phyloP scores from a whole-genome alignment of 2,888 invertebrate genomes.

The Tachina grossa region DNA sequence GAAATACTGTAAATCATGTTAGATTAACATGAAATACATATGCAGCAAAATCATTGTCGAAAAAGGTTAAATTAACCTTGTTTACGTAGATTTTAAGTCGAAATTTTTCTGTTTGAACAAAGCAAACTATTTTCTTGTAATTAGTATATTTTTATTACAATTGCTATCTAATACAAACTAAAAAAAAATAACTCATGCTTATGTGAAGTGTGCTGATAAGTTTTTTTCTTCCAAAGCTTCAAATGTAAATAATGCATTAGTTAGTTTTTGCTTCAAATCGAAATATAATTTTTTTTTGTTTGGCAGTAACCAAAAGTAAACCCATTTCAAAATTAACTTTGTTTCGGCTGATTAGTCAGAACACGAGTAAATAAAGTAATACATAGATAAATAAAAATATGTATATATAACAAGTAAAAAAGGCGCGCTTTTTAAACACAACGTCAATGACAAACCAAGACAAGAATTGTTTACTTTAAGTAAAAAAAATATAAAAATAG shows the following conservation, averaged over 20 bases:
- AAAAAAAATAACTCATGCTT: not conserved
- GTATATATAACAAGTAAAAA: not conserved
- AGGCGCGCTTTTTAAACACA: constrained; percentile 9
- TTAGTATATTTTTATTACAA: not conserved
- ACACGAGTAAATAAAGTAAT: not conserved
- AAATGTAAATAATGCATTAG: not conserved
- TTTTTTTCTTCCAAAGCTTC: not conserved
- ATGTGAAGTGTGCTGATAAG: not conserved
- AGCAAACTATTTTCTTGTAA: not conserved
- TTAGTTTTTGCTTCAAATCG: not conserved
- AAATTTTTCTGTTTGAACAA: not conserved
- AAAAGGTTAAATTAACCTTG: too few relatives aligned
- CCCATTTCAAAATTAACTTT: constrained; percentile 35
- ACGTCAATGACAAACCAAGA: not conserved
- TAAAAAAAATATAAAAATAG: constrained; percentile 8
- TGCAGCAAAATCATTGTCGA: too few relatives aligned
- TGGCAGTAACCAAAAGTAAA: not conserved
- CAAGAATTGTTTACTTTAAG: constrained; percentile 15
- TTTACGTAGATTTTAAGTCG: too few relatives aligned
- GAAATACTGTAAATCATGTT: too few relatives aligned
- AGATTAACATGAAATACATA: too few relatives aligned
- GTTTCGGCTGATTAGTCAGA: constrained; percentile 12
- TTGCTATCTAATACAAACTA: not conserved
- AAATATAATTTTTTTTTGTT: not conserved
- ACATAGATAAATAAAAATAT: not conserved